Conservation (phyloP, 2,797 vertebrate genomes). For the Cyclopterus lumpus region DNA sequence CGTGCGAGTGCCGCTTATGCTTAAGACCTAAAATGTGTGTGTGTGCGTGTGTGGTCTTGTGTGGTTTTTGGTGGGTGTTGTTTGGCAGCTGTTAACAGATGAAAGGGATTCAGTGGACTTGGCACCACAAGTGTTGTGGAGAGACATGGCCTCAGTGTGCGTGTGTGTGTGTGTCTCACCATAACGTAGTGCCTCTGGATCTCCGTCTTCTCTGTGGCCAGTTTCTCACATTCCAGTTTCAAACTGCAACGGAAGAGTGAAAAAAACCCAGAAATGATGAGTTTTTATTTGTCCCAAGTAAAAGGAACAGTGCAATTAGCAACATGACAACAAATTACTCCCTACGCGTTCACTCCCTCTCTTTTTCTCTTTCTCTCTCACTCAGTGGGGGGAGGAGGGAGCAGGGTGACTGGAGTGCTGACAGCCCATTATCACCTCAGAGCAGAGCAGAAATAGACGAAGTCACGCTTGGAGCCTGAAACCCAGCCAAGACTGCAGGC, state of each 20-base stretch:
- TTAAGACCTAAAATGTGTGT: constrained; percentile 46
- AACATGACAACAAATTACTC: constrained; percentile 63
- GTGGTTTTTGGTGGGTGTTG: constrained; percentile 65
- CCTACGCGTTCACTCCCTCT: constrained; percentile 29
- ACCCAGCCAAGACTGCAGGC: constrained; percentile 73
- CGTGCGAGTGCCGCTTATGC: constrained; percentile 66
- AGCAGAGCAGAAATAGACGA: constrained; percentile 80
- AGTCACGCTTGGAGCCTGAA: constrained; percentile 74
- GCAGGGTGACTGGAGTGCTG: constrained; percentile 67
- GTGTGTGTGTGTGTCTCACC: constrained; percentile 82
- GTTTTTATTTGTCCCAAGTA: constrained; percentile 45
- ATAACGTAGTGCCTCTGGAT: constrained; percentile 97
- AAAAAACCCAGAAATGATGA: background rate
- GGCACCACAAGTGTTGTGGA: constrained; percentile 50
- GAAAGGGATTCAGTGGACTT: constrained; percentile 72
- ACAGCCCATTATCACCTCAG: constrained; percentile 81
- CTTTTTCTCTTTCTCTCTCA: constrained; percentile 25
- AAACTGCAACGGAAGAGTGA: constrained; percentile 80
- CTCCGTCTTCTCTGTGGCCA: constrained; percentile 95
- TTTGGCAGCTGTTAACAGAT: constrained; percentile 76
- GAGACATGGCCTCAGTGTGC: constrained; percentile 29
- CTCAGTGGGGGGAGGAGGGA: constrained; percentile 37
- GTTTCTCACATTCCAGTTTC: constrained; percentile 95
- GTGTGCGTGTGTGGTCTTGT: constrained; percentile 64
- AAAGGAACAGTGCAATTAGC: constrained; percentile 67